Evolutionary conservation across 1,140 invertebrate genomes (phyloP), one percentile per base, ranked within the genome.

Genomic region (Gonioctena quinquepunctata): DNA sequence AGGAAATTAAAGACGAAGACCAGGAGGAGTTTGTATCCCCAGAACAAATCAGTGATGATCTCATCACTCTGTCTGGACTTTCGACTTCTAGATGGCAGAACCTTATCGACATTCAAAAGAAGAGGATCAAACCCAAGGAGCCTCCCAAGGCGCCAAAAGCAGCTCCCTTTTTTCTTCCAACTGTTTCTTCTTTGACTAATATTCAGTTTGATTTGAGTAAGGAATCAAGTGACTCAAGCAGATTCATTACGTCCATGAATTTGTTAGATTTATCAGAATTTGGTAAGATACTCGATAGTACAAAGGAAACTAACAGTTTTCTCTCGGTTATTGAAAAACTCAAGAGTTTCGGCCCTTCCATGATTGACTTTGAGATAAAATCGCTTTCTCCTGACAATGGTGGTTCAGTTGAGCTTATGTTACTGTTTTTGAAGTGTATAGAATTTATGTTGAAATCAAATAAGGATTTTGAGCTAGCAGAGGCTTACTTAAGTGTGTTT

Each of bases 161-260:
- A 22, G 96, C 96, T 0, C 97, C 97, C 0, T 99, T 99, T 85
- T 99, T 99, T 81, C 82, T 99, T 33, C 96, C 96, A 0, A 97
- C 96, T 0, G 87, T 97, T 64, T 88, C 94, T 0, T 94, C 94
- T 1, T 83, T 97, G 8, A 89, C 94, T 66, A 67, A 64, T 70
- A 82, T 95, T 1, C 89, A 92, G 79, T 97, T 98, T 84, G 93
- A 94, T 82, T 80, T 93, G 4, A 83, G 85, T 3, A 83, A 88
- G 74, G 80, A 83, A 0, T 73, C 75, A 0, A 77, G 78, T 11
- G 78, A 84, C 6, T 74, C 84, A 2, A 87, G 85, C 19, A 88
- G 87, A 79, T 69, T 91, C 0, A 74, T 88, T 22, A 86, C 85
- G 52, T 85, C 87, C 6, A 81, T 86, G 3, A 83, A 86, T 23